Evolutionary conservation across 2,888 invertebrate species (phyloP).

Genomic region (Scaeva pyrastri): DNA sequence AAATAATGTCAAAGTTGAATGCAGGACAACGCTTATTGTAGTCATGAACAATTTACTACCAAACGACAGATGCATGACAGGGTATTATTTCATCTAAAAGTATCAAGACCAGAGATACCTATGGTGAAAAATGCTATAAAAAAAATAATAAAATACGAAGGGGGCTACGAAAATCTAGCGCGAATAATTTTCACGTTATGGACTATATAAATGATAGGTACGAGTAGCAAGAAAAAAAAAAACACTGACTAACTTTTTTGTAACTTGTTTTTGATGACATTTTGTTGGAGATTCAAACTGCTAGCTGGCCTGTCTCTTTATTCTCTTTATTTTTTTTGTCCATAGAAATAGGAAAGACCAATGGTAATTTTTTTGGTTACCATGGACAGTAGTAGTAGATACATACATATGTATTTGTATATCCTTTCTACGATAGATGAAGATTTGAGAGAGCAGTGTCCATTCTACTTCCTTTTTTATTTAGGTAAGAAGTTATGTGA

Average conservation of each 20-base stretch:
- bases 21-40: slow-evolving; percentile 70
- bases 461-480: slow-evolving; percentile 40
- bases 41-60: slow-evolving; percentile 73
- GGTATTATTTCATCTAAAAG: slow-evolving; percentile 63
- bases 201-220: slow-evolving; percentile 47
- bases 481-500: slow-evolving; percentile 67
- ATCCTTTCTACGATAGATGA: slow-evolving; percentile 46
- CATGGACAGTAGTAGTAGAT: slow-evolving; percentile 7
- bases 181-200: slow-evolving; percentile 72
- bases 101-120: slow-evolving; percentile 2
- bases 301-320: background rate
- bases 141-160: slow-evolving; percentile 19
- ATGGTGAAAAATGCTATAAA: slow-evolving; percentile 14
- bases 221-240: slow-evolving; percentile 1
- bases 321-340: background rate
- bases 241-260: slow-evolving; percentile 26
- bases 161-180: slow-evolving; percentile 19
- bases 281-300: slow-evolving; percentile 15
- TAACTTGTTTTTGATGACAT: slow-evolving; percentile 33
- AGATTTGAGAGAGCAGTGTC: slow-evolving; percentile 60
- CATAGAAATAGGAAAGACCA: background rate
- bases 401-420: background rate
- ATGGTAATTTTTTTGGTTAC: slow-evolving; percentile 31
- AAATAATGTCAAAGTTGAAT: slow-evolving; percentile 33
- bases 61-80: slow-evolving; percentile 74